Evolutionary conservation across 1,140 invertebrate species (phyloP), one percentile per base, ranked within the genome.

Genomic region (Drosophila sp.): DNA sequence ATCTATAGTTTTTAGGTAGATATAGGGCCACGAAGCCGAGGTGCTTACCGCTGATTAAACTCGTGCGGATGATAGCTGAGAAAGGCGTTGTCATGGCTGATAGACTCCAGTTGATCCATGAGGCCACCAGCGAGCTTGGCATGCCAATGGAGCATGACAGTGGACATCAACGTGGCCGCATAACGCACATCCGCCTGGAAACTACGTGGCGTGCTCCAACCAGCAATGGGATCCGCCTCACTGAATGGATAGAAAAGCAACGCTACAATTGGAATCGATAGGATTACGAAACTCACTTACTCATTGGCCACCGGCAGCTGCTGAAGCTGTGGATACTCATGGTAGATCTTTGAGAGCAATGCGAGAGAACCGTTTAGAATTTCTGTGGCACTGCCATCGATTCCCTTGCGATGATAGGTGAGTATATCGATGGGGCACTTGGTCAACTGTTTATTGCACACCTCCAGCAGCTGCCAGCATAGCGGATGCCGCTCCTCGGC

Each of bases 31-130:
- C n/a, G n/a, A n/a, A n/a, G n/a, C n/a, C n/a, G n/a, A n/a, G n/a
- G n/a, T 29, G 21, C 70, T 67, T 57, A 76, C 74, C 93, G 76
- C 76, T 93, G 93, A 3, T 77, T 87, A 66, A 93, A 93, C 71
- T 92, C 92, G 50, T 91, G 67, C 0, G 93, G 93, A 83, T 92
- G 89, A 86, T 92, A 93, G 72, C 92, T 93, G 6, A 93, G 74
- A 63, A 93, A 93, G 8, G 83, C 93, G 72, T 93, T 93, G 75
- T 93, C 93, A 75, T 93, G 92, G 61, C 93, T 93, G 3, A 93
- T 81, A 4, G 83, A 92, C 48, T 90, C 91, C 64, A 89, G 89
- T 29, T 80, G 78, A 29, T 29, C 71, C 25, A 84, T 89, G 14
- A 70, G 58, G 7, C 76, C 76, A 2, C 62, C 77, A 3, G 59